Conservation (phyloP, 2,888 invertebrate genomes). For the Smittia sp. region DNA sequence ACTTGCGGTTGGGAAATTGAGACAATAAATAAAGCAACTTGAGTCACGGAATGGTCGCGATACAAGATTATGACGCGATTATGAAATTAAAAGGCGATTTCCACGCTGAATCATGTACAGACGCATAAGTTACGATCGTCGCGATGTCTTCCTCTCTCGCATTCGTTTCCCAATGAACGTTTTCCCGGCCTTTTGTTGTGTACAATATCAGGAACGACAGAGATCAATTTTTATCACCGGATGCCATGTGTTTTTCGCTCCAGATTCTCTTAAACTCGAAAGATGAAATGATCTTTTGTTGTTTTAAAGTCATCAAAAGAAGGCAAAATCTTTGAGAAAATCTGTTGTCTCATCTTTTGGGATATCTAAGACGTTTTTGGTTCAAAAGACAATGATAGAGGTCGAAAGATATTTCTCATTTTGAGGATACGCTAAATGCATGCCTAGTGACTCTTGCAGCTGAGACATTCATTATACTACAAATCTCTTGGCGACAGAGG, state of each 20-base stretch:
- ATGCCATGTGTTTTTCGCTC: slow-evolving; percentile 39
- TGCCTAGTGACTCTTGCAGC: not conserved
- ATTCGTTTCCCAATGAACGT: no score
- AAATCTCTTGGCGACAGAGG: not conserved
- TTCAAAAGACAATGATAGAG: no score
- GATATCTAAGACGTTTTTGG: not conserved
- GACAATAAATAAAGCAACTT: not conserved
- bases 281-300: slow-evolving; percentile 27
- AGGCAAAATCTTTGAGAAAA: not conserved
- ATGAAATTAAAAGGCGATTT: no score
- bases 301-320: slow-evolving; percentile 25
- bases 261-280: not conserved
- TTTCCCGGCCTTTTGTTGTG: not conserved
- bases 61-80: not conserved
- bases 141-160: no score
- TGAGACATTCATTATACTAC: not conserved
- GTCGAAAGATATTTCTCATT: not conserved
- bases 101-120: no score
- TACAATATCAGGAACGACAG: slow-evolving; percentile 20
- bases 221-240: slow-evolving; percentile 42
- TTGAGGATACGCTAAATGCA: not conserved
- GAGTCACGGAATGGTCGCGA: not conserved
- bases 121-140: no score
- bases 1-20: not conserved
- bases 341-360: not conserved